Evolutionary conservation across 2,113 vertebrate species (phyloP), one percentile per base, ranked within the genome.

Genomic region (Nerophis ophidion): DNA sequence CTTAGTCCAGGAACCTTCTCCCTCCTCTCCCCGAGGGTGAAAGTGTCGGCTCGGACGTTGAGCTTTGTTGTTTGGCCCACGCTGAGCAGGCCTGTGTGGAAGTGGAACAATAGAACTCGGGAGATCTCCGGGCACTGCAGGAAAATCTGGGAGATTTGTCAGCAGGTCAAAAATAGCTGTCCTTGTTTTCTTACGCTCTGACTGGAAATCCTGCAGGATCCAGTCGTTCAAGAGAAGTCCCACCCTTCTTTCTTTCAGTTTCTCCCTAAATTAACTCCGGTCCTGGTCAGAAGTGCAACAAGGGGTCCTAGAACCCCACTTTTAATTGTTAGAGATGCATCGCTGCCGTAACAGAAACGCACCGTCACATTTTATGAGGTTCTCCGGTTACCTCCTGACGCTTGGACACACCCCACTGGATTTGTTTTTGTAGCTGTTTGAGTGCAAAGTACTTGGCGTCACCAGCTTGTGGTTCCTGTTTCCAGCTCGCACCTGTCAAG

Each of bases 351-450:
- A 57, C 42, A 58, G 14, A 57, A 58, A 58, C 46, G 42, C 42
- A 44, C 44, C 45, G 14, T 57, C 17, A 26, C 16, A n/a, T 57
- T n/a, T 56, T 56, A 46, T 33, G 11, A 5, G 45, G 7, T 15
- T 67, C 49, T 60, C 5, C 16, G 17, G 46, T 71, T 62, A 69
- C 58, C 64, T 64, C 10, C 51, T 50, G 48, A 63, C 68, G 26
- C 36, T 57, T 60, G 12, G 14, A 56, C 58, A 63, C 74, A 70
- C 48, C 33, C 42, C 60, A 67, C 74, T 66, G 35, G 61, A 34
- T 65, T 73, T 84, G 75, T 82, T 86, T 65, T 72, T 58, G 34
- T 87, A 83, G 86, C 84, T 84, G 76, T 53, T 68, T 19, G 16
- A 4, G 56, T 55, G 44, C 60, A 57, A 36, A 57, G 54, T 57